A percentile compares a stretch with the other conserved stretches of the same genome.
Evolutionary conservation across 2,113 vertebrate genomes (phyloP).

Genomic region (Sapajus apella): DNA sequence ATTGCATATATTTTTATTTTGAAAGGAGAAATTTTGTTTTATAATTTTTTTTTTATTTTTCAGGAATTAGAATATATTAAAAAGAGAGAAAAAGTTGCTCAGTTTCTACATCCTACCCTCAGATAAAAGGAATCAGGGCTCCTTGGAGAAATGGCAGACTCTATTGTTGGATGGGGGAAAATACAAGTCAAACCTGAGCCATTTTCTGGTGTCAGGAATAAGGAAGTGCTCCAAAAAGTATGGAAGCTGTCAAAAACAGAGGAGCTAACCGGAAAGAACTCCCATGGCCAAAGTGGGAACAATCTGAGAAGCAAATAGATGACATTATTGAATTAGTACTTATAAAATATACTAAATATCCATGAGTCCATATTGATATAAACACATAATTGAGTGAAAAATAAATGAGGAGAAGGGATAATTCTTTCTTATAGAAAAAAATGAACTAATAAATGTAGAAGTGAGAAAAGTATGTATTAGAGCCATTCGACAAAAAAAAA

Average conservation of each 20-base stretch:
- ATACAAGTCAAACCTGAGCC: not conserved
- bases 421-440: not conserved
- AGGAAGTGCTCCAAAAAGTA: not conserved
- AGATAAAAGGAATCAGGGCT: not conserved
- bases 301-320: not conserved
- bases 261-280: not conserved
- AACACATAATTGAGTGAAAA: not conserved
- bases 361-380: not conserved
- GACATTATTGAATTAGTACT: not conserved
- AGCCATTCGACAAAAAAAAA: too few relatives aligned
- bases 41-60: not conserved
- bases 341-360: not conserved
- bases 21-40: not conserved
- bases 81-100: not conserved
- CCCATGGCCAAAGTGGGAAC: not conserved
- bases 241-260: not conserved
- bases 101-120: not conserved
- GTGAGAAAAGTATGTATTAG: not conserved
- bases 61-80: not conserved
- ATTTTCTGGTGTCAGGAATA: not conserved
- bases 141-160: not conserved
- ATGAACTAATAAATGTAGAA: not conserved
- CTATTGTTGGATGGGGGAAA: not conserved
- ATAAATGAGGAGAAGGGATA: not conserved
- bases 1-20: not conserved